Percentiles rank a stretch among this genome's conserved stretches.
Evolutionary conservation across 2,888 invertebrate genomes (phyloP).

Genomic region (Tinea semifulvella): DNA sequence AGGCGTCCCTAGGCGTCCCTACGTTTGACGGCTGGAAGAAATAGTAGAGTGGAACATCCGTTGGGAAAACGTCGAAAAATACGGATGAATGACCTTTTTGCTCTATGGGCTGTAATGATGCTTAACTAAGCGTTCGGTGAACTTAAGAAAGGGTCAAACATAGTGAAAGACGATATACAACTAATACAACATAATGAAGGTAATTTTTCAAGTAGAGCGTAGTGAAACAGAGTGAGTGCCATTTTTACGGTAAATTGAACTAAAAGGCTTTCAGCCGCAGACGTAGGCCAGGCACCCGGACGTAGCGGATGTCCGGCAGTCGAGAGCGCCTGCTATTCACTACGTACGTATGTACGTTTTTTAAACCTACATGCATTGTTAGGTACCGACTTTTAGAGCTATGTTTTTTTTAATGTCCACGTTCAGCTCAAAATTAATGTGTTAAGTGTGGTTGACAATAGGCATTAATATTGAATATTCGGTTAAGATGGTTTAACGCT

Average conservation of each 20-base stretch:
- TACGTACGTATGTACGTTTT: not conserved
- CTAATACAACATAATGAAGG: constrained; percentile 22
- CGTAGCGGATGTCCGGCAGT: constrained; percentile 15
- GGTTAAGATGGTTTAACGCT: no score
- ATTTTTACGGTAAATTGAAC: constrained; percentile 60
- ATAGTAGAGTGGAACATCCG: no score
- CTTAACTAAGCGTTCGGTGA: constrained; percentile 25
- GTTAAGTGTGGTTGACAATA: no score
- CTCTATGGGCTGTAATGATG: no score
- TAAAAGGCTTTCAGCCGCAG: constrained; percentile 57
- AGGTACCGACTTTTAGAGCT: no score
- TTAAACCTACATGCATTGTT: constrained; percentile 3
- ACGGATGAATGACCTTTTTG: no score
- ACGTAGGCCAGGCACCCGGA: constrained; percentile 44
- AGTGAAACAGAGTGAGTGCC: constrained; percentile 42
- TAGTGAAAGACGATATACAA: not conserved
- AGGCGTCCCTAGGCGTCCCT: no score
- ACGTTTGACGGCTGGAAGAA: no score
- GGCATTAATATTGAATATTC: no score
- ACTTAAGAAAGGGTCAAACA: not conserved
- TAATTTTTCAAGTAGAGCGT: constrained; percentile 40
- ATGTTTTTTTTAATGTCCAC: no score
- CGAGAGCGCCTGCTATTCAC: not conserved
- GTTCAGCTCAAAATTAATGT: no score
- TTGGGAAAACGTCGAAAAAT: no score